Base-by-base conservation (phyloP, 2,113 vertebrate genomes). In the Pachyramphus minor region DNA sequence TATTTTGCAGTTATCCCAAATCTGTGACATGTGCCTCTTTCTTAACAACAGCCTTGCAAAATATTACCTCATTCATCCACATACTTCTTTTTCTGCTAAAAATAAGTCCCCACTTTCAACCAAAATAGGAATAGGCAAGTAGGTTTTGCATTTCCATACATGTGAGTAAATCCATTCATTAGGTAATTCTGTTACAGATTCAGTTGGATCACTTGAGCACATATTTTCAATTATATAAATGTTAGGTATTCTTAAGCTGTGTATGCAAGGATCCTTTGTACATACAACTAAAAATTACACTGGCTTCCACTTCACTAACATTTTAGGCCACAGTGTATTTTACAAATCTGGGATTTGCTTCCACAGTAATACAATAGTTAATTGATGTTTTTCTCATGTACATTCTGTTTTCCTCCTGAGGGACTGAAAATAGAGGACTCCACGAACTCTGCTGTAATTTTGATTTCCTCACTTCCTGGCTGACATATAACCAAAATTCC, bases 401-500 rank as follows among this genome's bases (percentile, higher is more conserved):
- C 69, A 66, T 83, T 96, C 62, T 76, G 86, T 69, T 90, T 95
- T 89, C 87, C 81, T 94, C 87, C 88, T 82, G 58, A 74, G 89
- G 86, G 91, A 95, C 88, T 55, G 91, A 71, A 93, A 91, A 90
- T 5, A 89, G 66, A 92, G 21, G 37, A 84, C 92, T 95, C 92
- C 89, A 77, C 76, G 94, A 97, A 94, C 93, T 92, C 92, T 92
- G 79, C 62, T 92, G 81, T 72, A 78, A 81, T 97, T 96, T 14
- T 84, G 77, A 96, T 87, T 96, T 94, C 93, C 89, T 89, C 80
- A 91, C 76, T 95, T 95, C 93, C 89, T 89, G 74, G 75, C 86
- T 91, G 84, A 96, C 90, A 86, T 52, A 76, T 14, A 92, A 86
- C 83, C 77, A 95, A 91, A 90, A 95, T 89, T 94, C 82, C 69